These are phyloP conservation scores for cattle (Bos taurus) DNA, from an alignment of 2,113 vertebrate genomes.

Conservation along the genomic window ARS-UCD2.0 NC_037334.1:36096501-36097000, in stretches of 20 bases:
- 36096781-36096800: background rate
- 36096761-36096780: background rate
- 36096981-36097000: background rate
- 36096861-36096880: background rate
- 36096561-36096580: background rate
- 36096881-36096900: background rate
- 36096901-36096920: background rate
- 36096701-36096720: background rate
- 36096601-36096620: background rate
- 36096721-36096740: background rate
- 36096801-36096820: background rate
- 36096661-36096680: background rate
- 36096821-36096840: background rate
- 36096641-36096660: background rate
- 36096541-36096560: background rate
- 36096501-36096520: background rate
- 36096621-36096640: background rate
- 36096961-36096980: background rate
- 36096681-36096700: background rate
- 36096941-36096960: background rate
- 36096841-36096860: background rate
- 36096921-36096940: background rate
- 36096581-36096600: background rate
- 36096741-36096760: background rate
- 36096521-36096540: constrained; percentile 33